phyloP scores from a whole-genome alignment of 2,113 vertebrate species.

The Solea senegalensis region DNA sequence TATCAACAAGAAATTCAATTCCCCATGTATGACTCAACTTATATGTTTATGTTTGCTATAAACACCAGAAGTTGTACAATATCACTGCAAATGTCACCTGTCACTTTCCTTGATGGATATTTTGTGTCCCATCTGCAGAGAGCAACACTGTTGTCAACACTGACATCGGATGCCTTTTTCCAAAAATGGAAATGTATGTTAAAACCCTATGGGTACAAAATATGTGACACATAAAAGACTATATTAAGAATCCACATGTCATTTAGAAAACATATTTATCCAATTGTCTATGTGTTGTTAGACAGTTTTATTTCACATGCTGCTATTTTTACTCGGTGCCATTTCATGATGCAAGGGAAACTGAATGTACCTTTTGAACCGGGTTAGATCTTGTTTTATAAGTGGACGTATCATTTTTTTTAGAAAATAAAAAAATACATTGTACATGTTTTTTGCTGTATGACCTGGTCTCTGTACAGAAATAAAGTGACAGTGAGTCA shows the following conservation, averaged over 20 bases:
- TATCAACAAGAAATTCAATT: too few relatives aligned
- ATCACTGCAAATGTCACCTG: too few relatives aligned
- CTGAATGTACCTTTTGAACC: slow-evolving; percentile 21
- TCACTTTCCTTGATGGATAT: background rate
- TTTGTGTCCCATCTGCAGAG: background rate
- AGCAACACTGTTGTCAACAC: background rate
- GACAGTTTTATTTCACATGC: slow-evolving; percentile 15
- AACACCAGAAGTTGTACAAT: background rate
- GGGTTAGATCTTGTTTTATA: slow-evolving; percentile 27
- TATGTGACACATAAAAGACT: slow-evolving; percentile 4
- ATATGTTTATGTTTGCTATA: background rate
- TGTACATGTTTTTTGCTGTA: background rate
- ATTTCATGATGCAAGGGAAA: slow-evolving; percentile 34
- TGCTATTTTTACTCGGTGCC: slow-evolving; percentile 39
- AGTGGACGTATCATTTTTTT: background rate
- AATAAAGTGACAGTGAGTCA: slow-evolving; percentile 26
- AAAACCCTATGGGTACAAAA: slow-evolving; percentile 69
- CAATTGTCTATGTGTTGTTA: slow-evolving; percentile 3
- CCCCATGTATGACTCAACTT: too few relatives aligned
- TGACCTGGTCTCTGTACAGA: slow-evolving; percentile 17
- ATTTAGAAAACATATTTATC: slow-evolving; percentile 1
- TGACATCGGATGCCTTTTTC: background rate
- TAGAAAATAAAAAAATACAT: background rate
- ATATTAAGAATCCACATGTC: slow-evolving; percentile 7
- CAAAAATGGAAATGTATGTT: slow-evolving; percentile 30